Base-by-base conservation (phyloP, 2,113 vertebrate genomes). In the Hypomesus transpacificus region DNA sequence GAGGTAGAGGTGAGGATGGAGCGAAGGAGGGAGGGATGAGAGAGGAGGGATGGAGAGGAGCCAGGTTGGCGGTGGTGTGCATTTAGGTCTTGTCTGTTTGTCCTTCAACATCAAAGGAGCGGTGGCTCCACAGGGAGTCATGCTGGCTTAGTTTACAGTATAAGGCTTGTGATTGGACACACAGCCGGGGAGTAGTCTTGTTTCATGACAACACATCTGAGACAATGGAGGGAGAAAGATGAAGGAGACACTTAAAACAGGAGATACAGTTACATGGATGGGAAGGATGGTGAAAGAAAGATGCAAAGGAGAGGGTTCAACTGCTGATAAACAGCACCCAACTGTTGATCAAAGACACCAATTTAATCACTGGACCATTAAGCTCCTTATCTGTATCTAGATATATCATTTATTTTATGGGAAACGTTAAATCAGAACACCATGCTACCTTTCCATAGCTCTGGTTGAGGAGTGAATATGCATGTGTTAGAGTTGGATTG, bases 271-370 rank as follows among this genome's bases (percentile, higher is more conserved):
- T 2, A 17, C 2, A n/a, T 21, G 22, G 8, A n/a, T 14, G 2
- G 31, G 31, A 46, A 6, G n/a, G 65, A 52, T 46, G 8, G n/a
- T 59, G 18, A 21, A 31, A 20, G 31, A 13, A 58, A 46, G 34
- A 46, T 7, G 68, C 18, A 26, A 7, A 28, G 31, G 26, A 17
- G 26, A 80, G 62, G 80, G 72, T 56, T 3, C n/a, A 20, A 18
- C 5, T 56, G 54, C 17, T 17, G 17, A 56, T n/a, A 3, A 16
- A 56, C 14, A 4, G 53, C 53, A 18, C 53, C n/a, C 53, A 56
- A 16, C 16, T n/a, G 53, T 56, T 56, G 53, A 56, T 56, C 1
- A 56, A 56, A 56, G 6, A 56, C 53, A 5, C 53, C 53, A 7
- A 8, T 56, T 56, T 18, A 56, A n/a, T 16, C 26, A 16, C 24